These are phyloP conservation scores for Stenotaenia linearis DNA, from an alignment of 2,888 invertebrate species.

Conservation along the genomic window DNA sequence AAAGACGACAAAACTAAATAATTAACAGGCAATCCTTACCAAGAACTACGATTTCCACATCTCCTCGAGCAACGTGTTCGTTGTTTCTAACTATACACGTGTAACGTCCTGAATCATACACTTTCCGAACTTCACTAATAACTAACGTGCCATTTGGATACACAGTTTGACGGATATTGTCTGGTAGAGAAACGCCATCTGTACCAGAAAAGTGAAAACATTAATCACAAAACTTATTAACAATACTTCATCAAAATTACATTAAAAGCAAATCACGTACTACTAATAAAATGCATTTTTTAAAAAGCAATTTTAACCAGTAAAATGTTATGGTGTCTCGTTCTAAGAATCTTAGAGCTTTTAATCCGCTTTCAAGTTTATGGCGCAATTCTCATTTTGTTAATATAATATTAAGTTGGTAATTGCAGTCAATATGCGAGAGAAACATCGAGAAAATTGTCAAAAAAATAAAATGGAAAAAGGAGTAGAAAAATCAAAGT, in stretches of 20 bases:
- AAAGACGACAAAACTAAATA: constrained; percentile 27
- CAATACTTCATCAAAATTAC: too few relatives aligned
- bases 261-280: background rate
- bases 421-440: background rate
- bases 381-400: background rate
- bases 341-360: background rate
- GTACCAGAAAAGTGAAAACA: constrained; percentile 13
- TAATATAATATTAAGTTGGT: background rate
- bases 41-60: constrained; percentile 33
- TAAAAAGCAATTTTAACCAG: background rate
- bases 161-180: constrained; percentile 49
- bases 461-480: background rate
- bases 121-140: constrained; percentile 40
- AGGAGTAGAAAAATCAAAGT: background rate
- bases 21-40: constrained; percentile 32
- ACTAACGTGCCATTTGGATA: constrained; percentile 50
- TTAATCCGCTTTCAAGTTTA: background rate
- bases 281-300: background rate
- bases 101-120: constrained; percentile 31
- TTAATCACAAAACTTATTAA: background rate
- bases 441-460: too few relatives aligned
- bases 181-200: constrained; percentile 44
- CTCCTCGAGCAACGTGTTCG: constrained; percentile 30
- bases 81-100: constrained; percentile 31
- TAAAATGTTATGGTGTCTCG: background rate